A percentile compares a stretch with the other conserved stretches of the same genome.
These are phyloP conservation scores for Ctenopoma multispine DNA, from an alignment of 2,797 vertebrate genomes.

Conservation along the genomic window DNA sequence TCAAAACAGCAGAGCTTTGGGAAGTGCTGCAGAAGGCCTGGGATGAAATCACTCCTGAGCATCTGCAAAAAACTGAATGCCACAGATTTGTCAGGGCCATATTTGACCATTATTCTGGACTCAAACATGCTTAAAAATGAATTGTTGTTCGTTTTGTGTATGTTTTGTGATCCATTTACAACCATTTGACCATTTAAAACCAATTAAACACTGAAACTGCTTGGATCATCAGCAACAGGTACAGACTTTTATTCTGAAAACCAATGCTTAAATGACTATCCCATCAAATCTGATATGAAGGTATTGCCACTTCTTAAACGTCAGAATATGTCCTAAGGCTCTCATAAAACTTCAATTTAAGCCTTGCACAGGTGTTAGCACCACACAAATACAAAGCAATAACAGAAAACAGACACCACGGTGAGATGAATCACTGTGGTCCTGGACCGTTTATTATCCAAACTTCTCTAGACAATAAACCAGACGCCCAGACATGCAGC, in stretches of 20 bases:
- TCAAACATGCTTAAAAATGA: too few species aligned
- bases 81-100: too few species aligned
- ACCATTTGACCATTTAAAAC: too few species aligned
- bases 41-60: too few species aligned
- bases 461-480: conserved; percentile 26
- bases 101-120: too few species aligned
- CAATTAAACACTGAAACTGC: too few species aligned
- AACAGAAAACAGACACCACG: background rate
- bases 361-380: background rate
- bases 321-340: background rate
- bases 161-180: too few species aligned
- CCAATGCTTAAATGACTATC: background rate
- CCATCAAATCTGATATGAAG: background rate
- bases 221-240: background rate
- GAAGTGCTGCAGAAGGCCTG: too few species aligned
- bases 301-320: background rate
- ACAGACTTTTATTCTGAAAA: background rate
- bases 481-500: conserved; percentile 50
- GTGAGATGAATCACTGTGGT: conserved; percentile 23
- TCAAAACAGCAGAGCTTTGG: too few species aligned
- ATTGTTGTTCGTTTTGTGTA: too few species aligned
- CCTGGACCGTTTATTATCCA: conserved; percentile 27
- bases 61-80: too few species aligned
- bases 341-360: background rate
- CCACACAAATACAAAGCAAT: background rate